Conservation (phyloP, 2,888 invertebrate species). For the Tineola bisselliella region DNA sequence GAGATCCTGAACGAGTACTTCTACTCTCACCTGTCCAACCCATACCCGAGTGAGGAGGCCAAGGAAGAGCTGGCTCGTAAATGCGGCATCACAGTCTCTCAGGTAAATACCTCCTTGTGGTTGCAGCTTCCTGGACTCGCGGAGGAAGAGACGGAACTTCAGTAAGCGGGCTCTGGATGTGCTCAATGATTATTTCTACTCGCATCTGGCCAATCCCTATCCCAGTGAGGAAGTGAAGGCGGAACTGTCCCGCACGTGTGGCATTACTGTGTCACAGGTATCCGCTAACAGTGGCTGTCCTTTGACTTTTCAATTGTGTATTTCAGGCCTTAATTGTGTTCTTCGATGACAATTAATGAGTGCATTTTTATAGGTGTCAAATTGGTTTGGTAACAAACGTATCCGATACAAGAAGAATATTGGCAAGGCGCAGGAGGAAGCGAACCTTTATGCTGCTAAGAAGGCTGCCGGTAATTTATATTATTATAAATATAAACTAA, state of each 20-base stretch:
- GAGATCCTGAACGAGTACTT: slow-evolving; percentile 99
- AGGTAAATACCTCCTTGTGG: slow-evolving; percentile 66
- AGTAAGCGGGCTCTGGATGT: slow-evolving; percentile 99
- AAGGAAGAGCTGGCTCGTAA: slow-evolving; percentile 99
- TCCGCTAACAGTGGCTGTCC: neutral
- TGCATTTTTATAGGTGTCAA: slow-evolving; percentile 79
- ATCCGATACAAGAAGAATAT: slow-evolving; percentile 99
- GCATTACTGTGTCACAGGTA: slow-evolving; percentile 97
- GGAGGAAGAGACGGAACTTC: slow-evolving; percentile 96
- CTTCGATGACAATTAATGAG: neutral
- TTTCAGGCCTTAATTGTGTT: neutral
- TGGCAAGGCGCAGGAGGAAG: slow-evolving; percentile 99
- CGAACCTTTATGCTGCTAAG: slow-evolving; percentile 98
- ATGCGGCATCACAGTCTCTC: slow-evolving; percentile 97
- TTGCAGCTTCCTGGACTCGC: slow-evolving; percentile 77
- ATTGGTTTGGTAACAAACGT: slow-evolving; percentile 99
- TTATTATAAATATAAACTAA: neutral
- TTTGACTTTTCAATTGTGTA: neutral
- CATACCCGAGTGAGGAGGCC: slow-evolving; percentile 99
- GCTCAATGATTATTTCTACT: slow-evolving; percentile 99
- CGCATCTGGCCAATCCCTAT: slow-evolving; percentile 99
- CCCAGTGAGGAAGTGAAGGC: slow-evolving; percentile 99
- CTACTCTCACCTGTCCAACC: slow-evolving; percentile 99
- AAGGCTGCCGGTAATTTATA: slow-evolving; percentile 83
- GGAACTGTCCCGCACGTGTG: slow-evolving; percentile 98